Conservation (phyloP, 37 sponge, comb jelly and placozoan genomes). For the Haliclona indistincta region DNA sequence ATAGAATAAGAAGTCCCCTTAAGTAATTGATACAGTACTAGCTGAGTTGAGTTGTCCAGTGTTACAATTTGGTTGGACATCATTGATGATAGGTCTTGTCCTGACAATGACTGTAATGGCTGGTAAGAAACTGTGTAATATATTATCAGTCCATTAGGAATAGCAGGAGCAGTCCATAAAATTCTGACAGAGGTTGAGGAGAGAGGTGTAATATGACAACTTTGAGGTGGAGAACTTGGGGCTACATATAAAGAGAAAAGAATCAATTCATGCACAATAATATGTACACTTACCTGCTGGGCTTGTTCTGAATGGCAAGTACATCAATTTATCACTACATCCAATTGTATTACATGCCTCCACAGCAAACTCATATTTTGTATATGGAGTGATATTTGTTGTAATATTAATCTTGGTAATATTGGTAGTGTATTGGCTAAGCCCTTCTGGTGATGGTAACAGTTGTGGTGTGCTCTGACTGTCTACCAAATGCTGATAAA, state of each 20-base stretch:
- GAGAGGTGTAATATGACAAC: neutral
- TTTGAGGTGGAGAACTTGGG: conserved; percentile 17
- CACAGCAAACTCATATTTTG: conserved; percentile 47
- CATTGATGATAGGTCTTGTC: neutral
- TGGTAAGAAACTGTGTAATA: conserved; percentile 16
- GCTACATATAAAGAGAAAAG: too few species aligned
- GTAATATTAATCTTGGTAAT: neutral
- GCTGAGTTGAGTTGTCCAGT: neutral
- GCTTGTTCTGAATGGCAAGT: conserved; percentile 13
- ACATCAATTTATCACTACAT: too few species aligned
- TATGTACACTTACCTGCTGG: conserved; percentile 58
- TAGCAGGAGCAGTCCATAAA: conserved; percentile 15
- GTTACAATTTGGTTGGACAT: neutral
- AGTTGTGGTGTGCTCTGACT: neutral
- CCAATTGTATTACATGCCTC: conserved; percentile 55
- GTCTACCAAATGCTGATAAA: conserved; percentile 17
- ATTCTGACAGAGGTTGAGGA: conserved; percentile 24
- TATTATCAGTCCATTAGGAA: conserved; percentile 33
- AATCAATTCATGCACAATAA: too few species aligned
- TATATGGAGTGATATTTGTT: conserved; percentile 49
- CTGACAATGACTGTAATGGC: conserved; percentile 2
- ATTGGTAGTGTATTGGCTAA: neutral
- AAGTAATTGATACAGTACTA: conserved; percentile 1
- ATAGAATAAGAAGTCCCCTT: conserved; percentile 27
- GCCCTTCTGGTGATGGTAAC: neutral